These are phyloP conservation scores for Oplegnathus fasciatus DNA, from an alignment of 2,113 vertebrate genomes.

Conservation along the genomic window DNA sequence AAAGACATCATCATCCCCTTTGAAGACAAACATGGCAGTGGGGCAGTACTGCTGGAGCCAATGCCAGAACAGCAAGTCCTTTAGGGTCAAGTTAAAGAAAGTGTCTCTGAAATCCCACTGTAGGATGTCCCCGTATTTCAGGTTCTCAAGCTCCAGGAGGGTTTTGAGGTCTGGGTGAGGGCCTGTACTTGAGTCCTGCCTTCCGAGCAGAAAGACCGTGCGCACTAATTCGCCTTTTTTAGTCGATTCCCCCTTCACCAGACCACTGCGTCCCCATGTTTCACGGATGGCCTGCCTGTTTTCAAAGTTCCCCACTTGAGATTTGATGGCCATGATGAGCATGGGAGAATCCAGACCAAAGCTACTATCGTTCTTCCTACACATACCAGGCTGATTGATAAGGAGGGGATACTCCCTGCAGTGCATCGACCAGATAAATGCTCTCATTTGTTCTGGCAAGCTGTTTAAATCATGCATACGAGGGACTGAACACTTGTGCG, in stretches of 20 bases:
- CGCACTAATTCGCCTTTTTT: constrained; percentile 69
- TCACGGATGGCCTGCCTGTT: constrained; percentile 88
- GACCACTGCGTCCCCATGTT: constrained; percentile 84
- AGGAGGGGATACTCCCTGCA: constrained; percentile 82
- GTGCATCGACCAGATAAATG: constrained; percentile 85
- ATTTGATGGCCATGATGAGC: constrained; percentile 86
- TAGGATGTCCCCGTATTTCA: constrained; percentile 81
- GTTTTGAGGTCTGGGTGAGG: constrained; percentile 80
- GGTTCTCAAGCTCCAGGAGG: constrained; percentile 82
- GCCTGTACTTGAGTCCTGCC: constrained; percentile 81
- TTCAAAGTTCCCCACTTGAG: constrained; percentile 86
- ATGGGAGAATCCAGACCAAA: constrained; percentile 55
- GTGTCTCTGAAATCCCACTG: constrained; percentile 87
- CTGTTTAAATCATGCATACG: constrained; percentile 63
- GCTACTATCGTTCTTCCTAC: constrained; percentile 48
- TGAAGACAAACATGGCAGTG: constrained; percentile 81
- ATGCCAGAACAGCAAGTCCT: constrained; percentile 86
- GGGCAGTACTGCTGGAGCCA: constrained; percentile 84
- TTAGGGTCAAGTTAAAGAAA: constrained; percentile 87
- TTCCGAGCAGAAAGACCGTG: constrained; percentile 84
- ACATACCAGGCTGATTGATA: constrained; percentile 80
- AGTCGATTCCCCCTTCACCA: constrained; percentile 58
- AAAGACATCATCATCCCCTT: constrained; percentile 88
- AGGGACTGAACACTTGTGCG: constrained; percentile 49
- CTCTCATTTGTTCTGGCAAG: constrained; percentile 81